Evolutionary conservation across 2,888 invertebrate species (phyloP), one percentile per base, ranked within the genome.

Genomic region (Anodontia alba): DNA sequence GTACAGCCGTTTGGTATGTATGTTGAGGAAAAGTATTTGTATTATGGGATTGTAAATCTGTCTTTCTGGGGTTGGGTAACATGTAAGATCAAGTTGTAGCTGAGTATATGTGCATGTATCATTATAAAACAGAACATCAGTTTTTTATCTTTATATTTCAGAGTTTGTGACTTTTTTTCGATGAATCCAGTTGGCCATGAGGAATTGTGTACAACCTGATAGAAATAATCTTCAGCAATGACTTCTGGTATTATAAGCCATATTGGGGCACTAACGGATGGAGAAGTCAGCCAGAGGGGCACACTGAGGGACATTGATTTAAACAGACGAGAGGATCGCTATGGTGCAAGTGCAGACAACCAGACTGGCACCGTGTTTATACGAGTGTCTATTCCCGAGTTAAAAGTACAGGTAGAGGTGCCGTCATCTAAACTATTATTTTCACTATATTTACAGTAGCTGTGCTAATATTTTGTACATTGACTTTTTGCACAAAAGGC

Each of bases 361-460:
- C 88, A 87, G 67, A 81, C 87, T 10, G 92, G 92, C 20, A 92
- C 91, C n/a, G 91, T 94, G 36, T 94, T 92, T 78, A 93, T 94
- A 26, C 88, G 93, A 33, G 91, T 94, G 54, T 90, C 93, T 5
- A 90, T 94, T 1, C 93, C 94, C 38, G 94, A 94, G 76, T 87
- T 93, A 12, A 93, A 93, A 89, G 86, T 92, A 67, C 93, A 94
- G 91, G 93, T 94, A 88, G 76, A 31, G n/a, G 68, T 76, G 49
- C 29, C 57, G 57, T 57, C 23, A 57, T 57, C 42, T 43, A 29
- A 26, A 43, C 7, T 49, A 36, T 46, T 42, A 17, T 33, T 42
- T 15, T 71, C 5, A 33, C 5, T 71, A 23, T 38, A 38, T 38
- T 5, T n/a, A n/a, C n/a, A n/a, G n/a, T 68, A 15, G 29, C 15